Base-by-base conservation (phyloP, 2,113 vertebrate genomes). In the Leptodactylus fuscus region DNA sequence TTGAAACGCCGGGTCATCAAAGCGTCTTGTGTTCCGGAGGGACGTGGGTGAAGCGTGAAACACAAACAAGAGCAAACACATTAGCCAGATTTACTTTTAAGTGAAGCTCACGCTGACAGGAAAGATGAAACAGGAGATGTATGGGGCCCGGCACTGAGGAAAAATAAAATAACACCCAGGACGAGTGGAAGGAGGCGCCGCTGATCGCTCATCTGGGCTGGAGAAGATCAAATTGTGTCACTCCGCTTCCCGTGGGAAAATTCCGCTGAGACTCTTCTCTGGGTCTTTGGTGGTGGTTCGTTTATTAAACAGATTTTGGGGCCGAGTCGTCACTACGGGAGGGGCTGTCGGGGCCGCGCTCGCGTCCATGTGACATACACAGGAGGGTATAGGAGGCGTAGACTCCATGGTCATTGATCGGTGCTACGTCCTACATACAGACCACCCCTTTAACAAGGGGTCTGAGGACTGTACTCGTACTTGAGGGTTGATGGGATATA, bases 241-340 rank as follows among this genome's bases (percentile, higher is more conserved):
- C 10, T 80, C 15, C 13, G 24, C 53, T 83, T 83, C 67, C 81
- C 81, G 48, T 74, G 81, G 81, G 81, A 83, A 73, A 67, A 74
- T 41, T 53, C 44, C 49, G 36, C 36, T 58, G 1, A 58, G 34
- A 41, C 62, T 41, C 34, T 4, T 53, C 44, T 51, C 27, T 38
- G 65, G 18, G 34, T 36, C 51, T 75, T 44, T 75, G n/a, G 71
- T 2, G 9, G 71, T 9, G 22, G 34, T 38, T 41, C 24, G 20
- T 79, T 79, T 58, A 24, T 58, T 58, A 79, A 60, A 34, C 51
- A 79, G 60, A 27, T 22, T 60, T 60, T 58, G 36, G 76, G 18
- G 53, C 20, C 36, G 1, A 8, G 9, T 38, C 36, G 9, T 41
- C 24, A 79, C 65, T 58, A 3, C 34, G 13, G 5, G 49, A 41